Conservation (phyloP, 2,797 vertebrate species). For the Pelobates cultripes region DNA sequence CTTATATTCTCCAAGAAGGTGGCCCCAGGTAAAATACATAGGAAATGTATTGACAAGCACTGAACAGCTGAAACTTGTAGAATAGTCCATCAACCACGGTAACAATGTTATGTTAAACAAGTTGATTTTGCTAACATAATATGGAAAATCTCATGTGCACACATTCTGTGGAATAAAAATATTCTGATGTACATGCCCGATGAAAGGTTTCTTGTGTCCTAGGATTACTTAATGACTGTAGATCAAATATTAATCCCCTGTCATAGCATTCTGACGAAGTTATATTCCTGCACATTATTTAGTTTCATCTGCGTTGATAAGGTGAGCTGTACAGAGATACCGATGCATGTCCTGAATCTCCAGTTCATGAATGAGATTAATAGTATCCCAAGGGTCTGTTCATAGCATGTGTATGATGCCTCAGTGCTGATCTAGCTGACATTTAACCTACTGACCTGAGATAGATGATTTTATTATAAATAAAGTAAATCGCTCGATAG, state of each 20-base stretch:
- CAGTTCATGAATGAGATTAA: constrained; percentile 16
- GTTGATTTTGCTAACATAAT: constrained; percentile 25
- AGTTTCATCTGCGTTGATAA: constrained; percentile 17
- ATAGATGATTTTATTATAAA: too few species aligned
- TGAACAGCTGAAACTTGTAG: constrained; percentile 24
- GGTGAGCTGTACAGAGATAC: not conserved
- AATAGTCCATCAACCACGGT: constrained; percentile 17
- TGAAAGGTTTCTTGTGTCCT: constrained; percentile 34
- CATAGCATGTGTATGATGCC: too few species aligned
- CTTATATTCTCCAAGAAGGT: not conserved
- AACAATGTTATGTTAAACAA: constrained; percentile 34
- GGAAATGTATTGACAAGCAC: constrained; percentile 13
- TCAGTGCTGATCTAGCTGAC: too few species aligned
- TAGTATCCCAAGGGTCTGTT: not conserved
- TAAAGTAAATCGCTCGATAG: too few species aligned
- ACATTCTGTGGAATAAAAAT: constrained; percentile 33
- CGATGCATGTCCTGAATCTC: constrained; percentile 19
- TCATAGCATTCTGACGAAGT: constrained; percentile 28
- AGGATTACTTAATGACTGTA: constrained; percentile 6
- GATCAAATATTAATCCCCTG: constrained; percentile 41
- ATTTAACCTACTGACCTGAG: too few species aligned
- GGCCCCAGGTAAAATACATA: constrained; percentile 10
- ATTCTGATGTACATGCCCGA: constrained; percentile 10
- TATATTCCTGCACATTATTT: constrained; percentile 21
- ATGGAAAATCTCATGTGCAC: constrained; percentile 18